phyloP scores from a whole-genome alignment of 2,888 invertebrate genomes.

The Pristionchus japonicus region DNA sequence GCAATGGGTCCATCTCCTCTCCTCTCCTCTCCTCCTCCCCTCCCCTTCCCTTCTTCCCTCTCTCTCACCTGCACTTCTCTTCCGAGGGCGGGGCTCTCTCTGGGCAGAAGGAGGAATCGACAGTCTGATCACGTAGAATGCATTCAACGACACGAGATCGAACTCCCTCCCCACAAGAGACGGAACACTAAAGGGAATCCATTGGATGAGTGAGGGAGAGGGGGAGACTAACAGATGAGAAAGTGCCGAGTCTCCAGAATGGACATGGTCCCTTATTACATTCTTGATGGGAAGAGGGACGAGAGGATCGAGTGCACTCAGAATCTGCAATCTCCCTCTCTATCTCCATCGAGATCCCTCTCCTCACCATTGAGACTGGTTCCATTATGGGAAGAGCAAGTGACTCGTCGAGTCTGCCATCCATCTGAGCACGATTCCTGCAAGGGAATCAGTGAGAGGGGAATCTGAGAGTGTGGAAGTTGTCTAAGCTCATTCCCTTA shows the following conservation, averaged over 20 bases:
- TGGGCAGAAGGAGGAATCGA: constrained; percentile 70
- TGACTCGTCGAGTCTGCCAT: constrained; percentile 69
- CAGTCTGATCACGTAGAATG: constrained; percentile 69
- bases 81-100: constrained; percentile 58
- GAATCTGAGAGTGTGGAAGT: too few species aligned
- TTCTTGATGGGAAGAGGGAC: constrained; percentile 67
- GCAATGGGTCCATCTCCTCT: constrained; percentile 48
- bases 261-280: constrained; percentile 77
- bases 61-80: constrained; percentile 56
- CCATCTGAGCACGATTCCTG: constrained; percentile 73
- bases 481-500: too few species aligned
- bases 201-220: not conserved
- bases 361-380: not conserved
- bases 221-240: constrained; percentile 68
- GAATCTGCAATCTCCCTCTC: not conserved
- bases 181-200: constrained; percentile 68
- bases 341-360: too few species aligned
- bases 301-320: not conserved
- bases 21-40: not conserved
- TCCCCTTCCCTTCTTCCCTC: not conserved
- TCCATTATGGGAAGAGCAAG: constrained; percentile 68
- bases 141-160: constrained; percentile 69
- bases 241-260: constrained; percentile 76
- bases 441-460: not conserved
- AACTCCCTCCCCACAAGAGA: constrained; percentile 72